phyloP scores from a whole-genome alignment of 1,140 invertebrate species.

The Drosophila hydei region DNA sequence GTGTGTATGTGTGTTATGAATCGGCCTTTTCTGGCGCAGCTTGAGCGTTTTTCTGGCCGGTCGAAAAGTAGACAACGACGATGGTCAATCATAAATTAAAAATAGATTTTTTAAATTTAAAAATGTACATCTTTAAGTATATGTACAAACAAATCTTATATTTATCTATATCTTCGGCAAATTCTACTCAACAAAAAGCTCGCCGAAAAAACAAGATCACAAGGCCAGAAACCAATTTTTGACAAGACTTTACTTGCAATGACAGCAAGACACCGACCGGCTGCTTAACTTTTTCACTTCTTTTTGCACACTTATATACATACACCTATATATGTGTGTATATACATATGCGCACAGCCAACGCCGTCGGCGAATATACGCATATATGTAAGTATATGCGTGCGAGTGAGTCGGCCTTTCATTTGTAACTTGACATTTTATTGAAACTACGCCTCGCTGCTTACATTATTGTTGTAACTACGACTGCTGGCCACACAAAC shows the following conservation, averaged over 20 bases:
- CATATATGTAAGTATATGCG: slow-evolving; percentile 25
- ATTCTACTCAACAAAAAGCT: not conserved
- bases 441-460: slow-evolving; percentile 12
- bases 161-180: slow-evolving; percentile 2
- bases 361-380: slow-evolving; percentile 58
- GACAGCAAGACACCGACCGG: slow-evolving; percentile 47
- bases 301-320: slow-evolving; percentile 69
- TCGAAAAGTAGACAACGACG: slow-evolving; percentile 54
- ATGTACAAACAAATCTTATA: slow-evolving; percentile 23
- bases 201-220: slow-evolving; percentile 16
- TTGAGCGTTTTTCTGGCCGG: slow-evolving; percentile 56
- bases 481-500: slow-evolving; percentile 8
- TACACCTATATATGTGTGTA: slow-evolving; percentile 17
- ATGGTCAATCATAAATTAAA: slow-evolving; percentile 73
- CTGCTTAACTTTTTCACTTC: slow-evolving; percentile 65
- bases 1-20: slow-evolving; percentile 67
- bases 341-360: slow-evolving; percentile 45
- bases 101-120: slow-evolving; percentile 65
- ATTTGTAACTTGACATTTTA: slow-evolving; percentile 26
- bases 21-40: slow-evolving; percentile 55
- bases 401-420: slow-evolving; percentile 44
- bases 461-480: not conserved
- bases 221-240: slow-evolving; percentile 36
- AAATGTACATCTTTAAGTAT: slow-evolving; percentile 41
- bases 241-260: slow-evolving; percentile 39